Conservation (phyloP, 2,888 invertebrate species). For the Cephonodes hylas region DNA sequence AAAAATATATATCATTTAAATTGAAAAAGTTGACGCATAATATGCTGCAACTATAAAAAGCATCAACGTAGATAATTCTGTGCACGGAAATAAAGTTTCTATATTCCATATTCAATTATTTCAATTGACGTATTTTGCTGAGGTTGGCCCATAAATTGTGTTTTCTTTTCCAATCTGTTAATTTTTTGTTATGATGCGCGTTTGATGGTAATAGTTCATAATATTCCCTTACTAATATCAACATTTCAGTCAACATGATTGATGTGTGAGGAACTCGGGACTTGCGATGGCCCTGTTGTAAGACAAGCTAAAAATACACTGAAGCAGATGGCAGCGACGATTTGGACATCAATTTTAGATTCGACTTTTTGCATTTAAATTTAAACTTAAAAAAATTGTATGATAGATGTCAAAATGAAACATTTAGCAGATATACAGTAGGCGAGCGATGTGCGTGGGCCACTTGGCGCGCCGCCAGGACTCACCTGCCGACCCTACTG, state of each 20-base stretch:
- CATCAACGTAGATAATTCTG: neutral
- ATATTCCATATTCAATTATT: neutral
- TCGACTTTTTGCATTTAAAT: slow-evolving; percentile 31
- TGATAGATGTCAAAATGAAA: slow-evolving; percentile 37
- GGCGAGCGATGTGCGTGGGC: slow-evolving; percentile 64
- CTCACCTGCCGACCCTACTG: slow-evolving; percentile 76
- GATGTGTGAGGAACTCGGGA: slow-evolving; percentile 30
- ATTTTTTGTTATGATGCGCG: neutral
- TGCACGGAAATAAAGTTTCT: neutral
- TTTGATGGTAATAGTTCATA: slow-evolving; percentile 30
- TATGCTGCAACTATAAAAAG: too few relatives aligned
- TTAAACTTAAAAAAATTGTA: slow-evolving; percentile 29
- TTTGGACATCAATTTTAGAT: slow-evolving; percentile 71
- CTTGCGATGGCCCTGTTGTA: slow-evolving; percentile 51
- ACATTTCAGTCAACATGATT: slow-evolving; percentile 40
- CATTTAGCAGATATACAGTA: slow-evolving; percentile 34
- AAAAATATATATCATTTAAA: too few relatives aligned
- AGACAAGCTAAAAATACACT: slow-evolving; percentile 65
- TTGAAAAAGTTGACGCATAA: too few relatives aligned
- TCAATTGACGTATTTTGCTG: neutral
- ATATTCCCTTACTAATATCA: slow-evolving; percentile 38
- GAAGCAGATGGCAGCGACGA: slow-evolving; percentile 67
- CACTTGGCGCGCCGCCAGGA: slow-evolving; percentile 64
- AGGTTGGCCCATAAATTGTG: neutral
- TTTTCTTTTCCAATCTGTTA: neutral